These are phyloP conservation scores for Astreopora myriophthalma DNA, from an alignment of 64 coral and sea anemone species.

Conservation along the genomic window DNA sequence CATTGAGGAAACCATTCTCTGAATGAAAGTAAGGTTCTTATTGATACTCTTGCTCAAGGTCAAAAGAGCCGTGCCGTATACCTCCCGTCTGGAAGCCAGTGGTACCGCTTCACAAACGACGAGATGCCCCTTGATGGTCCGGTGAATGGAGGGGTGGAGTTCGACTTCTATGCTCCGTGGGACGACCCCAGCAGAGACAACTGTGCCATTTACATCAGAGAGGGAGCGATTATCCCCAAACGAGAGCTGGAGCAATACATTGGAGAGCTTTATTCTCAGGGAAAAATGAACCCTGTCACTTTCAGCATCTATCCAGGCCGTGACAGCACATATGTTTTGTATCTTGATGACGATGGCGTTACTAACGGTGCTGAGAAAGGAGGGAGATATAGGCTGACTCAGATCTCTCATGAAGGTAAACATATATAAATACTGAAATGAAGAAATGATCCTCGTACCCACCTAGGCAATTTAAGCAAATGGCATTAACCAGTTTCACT, in stretches of 20 bases:
- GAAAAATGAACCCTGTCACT: conserved; percentile 69
- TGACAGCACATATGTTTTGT: conserved; percentile 42
- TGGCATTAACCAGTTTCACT: no score
- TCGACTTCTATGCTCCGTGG: conserved; percentile 82
- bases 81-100: conserved; percentile 65
- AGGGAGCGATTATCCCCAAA: conserved; percentile 78
- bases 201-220: conserved; percentile 77
- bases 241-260: conserved; percentile 84
- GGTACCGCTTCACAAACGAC: conserved; percentile 77
- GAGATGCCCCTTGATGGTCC: conserved; percentile 31
- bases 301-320: conserved; percentile 79
- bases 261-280: conserved; percentile 70
- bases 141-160: conserved; percentile 66
- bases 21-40: not conserved
- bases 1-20: not conserved
- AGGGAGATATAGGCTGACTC: conserved; percentile 44
- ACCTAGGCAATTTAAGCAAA: no score
- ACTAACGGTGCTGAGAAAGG: conserved; percentile 50
- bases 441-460: no score
- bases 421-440: not conserved
- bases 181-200: conserved; percentile 54
- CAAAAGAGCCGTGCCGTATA: conserved; percentile 76
- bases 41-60: not conserved
- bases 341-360: conserved; percentile 73
- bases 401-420: conserved; percentile 73